Percentiles rank a stretch among this genome's conserved stretches.
Conservation (phyloP, 2,888 invertebrate species). For the Drosophila ustulata region DNA sequence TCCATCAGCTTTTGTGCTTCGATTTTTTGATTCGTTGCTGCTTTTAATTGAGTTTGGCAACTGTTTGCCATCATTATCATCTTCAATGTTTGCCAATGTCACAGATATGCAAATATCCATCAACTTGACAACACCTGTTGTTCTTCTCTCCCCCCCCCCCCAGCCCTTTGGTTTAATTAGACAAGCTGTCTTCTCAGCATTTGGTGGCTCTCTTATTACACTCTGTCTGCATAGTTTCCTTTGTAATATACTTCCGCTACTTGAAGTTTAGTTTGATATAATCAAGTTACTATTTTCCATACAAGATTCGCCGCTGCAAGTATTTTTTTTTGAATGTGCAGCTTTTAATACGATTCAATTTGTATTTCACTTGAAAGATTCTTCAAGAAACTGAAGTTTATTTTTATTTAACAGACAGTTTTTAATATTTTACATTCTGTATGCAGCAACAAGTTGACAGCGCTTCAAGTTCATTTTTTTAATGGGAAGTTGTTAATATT, state of each 20-base stretch:
- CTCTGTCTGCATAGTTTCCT: too few relatives aligned
- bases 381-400: not conserved
- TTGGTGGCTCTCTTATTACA: not conserved
- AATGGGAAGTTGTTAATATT: too few relatives aligned
- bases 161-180: not conserved
- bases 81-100: not conserved
- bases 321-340: too few relatives aligned
- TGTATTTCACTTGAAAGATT: too few relatives aligned
- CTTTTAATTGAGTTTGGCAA: not conserved
- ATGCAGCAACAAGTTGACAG: too few relatives aligned
- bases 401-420: not conserved
- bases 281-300: too few relatives aligned
- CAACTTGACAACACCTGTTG: conserved; percentile 6
- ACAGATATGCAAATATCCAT: not conserved
- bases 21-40: not conserved
- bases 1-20: conserved; percentile 38
- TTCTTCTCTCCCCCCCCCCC: not conserved
- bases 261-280: too few relatives aligned
- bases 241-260: too few relatives aligned
- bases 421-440: not conserved
- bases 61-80: not conserved
- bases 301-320: not conserved
- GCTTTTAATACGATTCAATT: too few relatives aligned
- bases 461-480: too few relatives aligned
- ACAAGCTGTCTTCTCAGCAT: not conserved